phyloP scores from a whole-genome alignment of 2,888 invertebrate species.

The Apamea sordens region DNA sequence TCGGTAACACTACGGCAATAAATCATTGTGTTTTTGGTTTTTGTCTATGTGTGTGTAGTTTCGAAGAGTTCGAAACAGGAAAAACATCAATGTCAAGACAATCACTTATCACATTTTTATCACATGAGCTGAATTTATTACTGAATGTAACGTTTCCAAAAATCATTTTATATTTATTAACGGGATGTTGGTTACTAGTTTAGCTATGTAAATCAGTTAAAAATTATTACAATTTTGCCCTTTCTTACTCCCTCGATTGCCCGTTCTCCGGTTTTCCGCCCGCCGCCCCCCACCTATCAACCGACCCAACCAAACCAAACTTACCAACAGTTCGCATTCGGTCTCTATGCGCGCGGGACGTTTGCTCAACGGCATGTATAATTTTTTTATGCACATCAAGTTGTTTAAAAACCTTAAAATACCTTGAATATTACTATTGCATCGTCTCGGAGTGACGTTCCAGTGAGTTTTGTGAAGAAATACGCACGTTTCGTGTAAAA shows the following conservation, averaged over 20 bases:
- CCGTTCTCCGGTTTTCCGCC: constrained; percentile 88
- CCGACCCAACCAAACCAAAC: constrained; percentile 82
- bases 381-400: constrained; percentile 89
- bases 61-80: constrained; percentile 63
- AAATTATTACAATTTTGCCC: constrained; percentile 75
- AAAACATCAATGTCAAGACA: constrained; percentile 73
- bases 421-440: constrained; percentile 84
- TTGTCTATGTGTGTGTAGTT: constrained; percentile 55
- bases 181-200: constrained; percentile 2
- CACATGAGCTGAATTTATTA: constrained; percentile 43
- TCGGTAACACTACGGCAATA: constrained; percentile 50
- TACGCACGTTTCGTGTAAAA: constrained; percentile 82
- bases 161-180: constrained; percentile 52
- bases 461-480: constrained; percentile 86
- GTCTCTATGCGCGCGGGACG: constrained; percentile 89
- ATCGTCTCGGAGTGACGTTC: constrained; percentile 84
- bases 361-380: constrained; percentile 87
- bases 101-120: constrained; percentile 60
- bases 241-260: constrained; percentile 83
- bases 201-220: constrained; percentile 40
- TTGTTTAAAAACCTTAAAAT: constrained; percentile 88
- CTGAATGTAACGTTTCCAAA: constrained; percentile 20
- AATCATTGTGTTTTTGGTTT: constrained; percentile 53
- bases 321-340: constrained; percentile 91
- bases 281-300: constrained; percentile 76